phyloP scores from a whole-genome alignment of 2,113 vertebrate species.

The Trichomycterus rosablanca region DNA sequence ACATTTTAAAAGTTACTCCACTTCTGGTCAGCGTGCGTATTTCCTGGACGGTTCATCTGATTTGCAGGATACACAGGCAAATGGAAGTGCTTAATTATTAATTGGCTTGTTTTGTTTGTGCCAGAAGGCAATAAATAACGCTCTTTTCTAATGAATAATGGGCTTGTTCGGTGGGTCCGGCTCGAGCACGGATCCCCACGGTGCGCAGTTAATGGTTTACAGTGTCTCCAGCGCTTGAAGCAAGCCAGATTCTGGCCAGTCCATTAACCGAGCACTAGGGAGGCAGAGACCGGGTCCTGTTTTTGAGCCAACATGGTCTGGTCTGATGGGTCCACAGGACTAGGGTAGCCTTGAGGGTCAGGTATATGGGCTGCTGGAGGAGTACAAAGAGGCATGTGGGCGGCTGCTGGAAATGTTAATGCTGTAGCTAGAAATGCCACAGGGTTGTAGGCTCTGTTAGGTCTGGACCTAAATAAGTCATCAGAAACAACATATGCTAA shows the following conservation, averaged over 20 bases:
- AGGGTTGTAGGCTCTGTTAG: conserved; percentile 44
- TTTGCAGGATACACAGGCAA: conserved; percentile 41
- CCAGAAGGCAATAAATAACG: conserved; percentile 53
- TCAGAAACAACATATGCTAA: conserved; percentile 23
- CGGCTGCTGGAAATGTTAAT: conserved; percentile 35
- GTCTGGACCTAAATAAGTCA: conserved; percentile 32
- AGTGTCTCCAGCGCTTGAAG: conserved; percentile 45
- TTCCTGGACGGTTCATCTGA: conserved; percentile 38
- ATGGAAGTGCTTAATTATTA: conserved; percentile 52
- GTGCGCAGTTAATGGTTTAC: conserved; percentile 50
- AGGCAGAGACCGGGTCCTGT: conserved; percentile 37
- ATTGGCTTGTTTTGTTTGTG: conserved; percentile 52
- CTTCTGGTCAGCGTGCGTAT: conserved; percentile 31
- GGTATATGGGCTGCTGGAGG: conserved; percentile 25
- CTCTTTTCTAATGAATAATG: conserved; percentile 52
- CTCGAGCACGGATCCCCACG: conserved; percentile 40
- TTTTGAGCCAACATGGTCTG: conserved; percentile 23
- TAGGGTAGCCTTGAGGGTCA: conserved; percentile 29
- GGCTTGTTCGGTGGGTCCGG: conserved; percentile 37
- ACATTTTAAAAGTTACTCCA: conserved; percentile 41
- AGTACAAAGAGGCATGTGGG: conserved; percentile 24
- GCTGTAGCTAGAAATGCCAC: conserved; percentile 27
- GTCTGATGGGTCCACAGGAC: conserved; percentile 23
- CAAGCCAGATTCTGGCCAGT: conserved; percentile 42
- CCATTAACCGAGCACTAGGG: conserved; percentile 46